Percentiles rank a stretch among this genome's conserved stretches.
phyloP scores from a whole-genome alignment of 1,140 invertebrate species.

The Tetramorium simillimum region DNA sequence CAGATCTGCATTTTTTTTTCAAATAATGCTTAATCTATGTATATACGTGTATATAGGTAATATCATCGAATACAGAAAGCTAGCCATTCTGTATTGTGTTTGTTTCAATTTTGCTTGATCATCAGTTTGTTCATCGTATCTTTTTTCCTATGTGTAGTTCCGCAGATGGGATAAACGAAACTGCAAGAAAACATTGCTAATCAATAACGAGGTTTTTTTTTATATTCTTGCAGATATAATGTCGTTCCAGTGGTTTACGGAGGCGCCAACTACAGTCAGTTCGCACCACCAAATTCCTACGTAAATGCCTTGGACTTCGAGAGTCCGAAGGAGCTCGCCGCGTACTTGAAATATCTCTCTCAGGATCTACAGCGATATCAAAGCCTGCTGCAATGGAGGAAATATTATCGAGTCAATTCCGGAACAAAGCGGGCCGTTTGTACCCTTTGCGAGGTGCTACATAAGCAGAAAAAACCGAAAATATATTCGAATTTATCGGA shows the following conservation, averaged over 20 bases:
- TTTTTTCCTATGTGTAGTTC: background rate
- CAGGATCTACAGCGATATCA: conserved; percentile 81
- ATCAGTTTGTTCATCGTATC: background rate
- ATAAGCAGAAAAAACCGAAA: conserved; percentile 51
- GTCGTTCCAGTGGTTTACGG: conserved; percentile 86
- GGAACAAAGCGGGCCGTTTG: conserved; percentile 58
- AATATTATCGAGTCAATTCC: conserved; percentile 74
- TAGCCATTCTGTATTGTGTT: background rate
- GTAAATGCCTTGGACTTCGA: conserved; percentile 87
- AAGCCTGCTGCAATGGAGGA: conserved; percentile 86
- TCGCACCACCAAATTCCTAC: conserved; percentile 87
- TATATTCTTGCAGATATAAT: conserved; percentile 76
- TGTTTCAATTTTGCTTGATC: background rate
- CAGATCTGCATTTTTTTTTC: background rate
- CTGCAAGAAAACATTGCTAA: background rate
- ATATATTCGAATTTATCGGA: conserved; percentile 64
- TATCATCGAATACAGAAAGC: background rate
- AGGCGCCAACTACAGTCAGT: conserved; percentile 85
- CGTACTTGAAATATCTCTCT: conserved; percentile 85
- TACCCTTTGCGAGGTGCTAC: conserved; percentile 74
- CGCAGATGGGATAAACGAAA: background rate
- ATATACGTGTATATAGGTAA: background rate
- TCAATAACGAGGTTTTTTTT: conserved; percentile 14
- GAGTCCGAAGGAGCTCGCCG: conserved; percentile 84
- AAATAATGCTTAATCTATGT: background rate